Conservation (phyloP, 2,113 vertebrate genomes). For the Delphinus delphis region DNA sequence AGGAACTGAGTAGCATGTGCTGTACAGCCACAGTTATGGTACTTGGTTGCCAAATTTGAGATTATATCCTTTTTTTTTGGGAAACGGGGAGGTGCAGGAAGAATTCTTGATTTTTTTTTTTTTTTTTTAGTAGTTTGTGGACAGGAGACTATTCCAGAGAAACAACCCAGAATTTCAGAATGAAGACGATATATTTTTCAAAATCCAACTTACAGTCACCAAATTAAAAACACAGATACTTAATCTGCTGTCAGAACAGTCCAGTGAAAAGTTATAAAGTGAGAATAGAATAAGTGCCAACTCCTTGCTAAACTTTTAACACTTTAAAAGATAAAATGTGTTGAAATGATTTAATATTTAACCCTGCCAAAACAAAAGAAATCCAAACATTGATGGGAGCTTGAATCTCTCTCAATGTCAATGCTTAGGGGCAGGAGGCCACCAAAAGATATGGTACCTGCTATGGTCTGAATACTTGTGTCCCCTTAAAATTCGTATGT, state of each 20-base stretch:
- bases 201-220: not conserved
- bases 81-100: not conserved
- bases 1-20: not conserved
- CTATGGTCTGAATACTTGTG: not conserved
- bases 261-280: conserved; percentile 11
- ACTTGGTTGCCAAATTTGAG: not conserved
- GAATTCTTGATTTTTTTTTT: not conserved
- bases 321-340: not conserved
- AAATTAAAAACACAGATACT: conserved; percentile 37
- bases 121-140: not conserved
- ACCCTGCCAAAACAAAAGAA: conserved; percentile 28
- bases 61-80: not conserved
- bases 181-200: not conserved
- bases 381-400: not conserved
- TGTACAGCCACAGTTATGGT: not conserved
- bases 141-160: conserved; percentile 22
- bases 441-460: not conserved
- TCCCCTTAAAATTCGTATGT: not conserved
- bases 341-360: conserved; percentile 19
- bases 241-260: not conserved
- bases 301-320: conserved; percentile 28
- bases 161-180: conserved; percentile 39
- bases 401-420: not conserved
- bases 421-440: not conserved
- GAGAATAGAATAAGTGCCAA: not conserved